Base-by-base conservation (phyloP, 1,140 invertebrate species). In the Oppia nitens region DNA sequence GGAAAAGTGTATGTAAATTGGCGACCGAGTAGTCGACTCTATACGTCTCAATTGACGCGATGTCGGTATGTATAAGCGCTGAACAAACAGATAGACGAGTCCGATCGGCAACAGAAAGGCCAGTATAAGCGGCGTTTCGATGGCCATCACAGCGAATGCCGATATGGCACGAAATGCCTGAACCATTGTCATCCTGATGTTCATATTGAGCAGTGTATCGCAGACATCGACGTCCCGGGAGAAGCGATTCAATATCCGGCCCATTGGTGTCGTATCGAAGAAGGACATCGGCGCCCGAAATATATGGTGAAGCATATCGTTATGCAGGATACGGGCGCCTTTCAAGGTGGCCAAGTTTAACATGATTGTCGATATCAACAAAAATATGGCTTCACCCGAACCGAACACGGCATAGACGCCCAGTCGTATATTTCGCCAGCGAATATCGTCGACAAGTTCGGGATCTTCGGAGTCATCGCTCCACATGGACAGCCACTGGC, bases 381-480 rank as follows among this genome's bases (percentile, higher is more conserved):
- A 6, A 47, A 27, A 62, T 17, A 62, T 20, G 6, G 27, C 51
- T 83, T 93, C 88, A 53, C 83, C 83, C 54, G 86, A 69, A 62
- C 89, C 89, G 53, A 93, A 78, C 26, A 78, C 85, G 60, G 84
- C 86, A 70, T 94, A 94, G n/a, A 92, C 83, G 62, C 84, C 85
- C 48, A 94, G 76, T 69, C 90, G 90, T 70, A 86, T 75, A 69
- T 91, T 80, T 62, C 84, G 72, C 66, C 64, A 75, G 76, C 23
- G 63, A 17, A 71, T 78, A 67, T 82, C 70, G 6, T 53, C 40
- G 9, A 11, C 20, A 21, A 27, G 26, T 4, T 21, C 29, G 12
- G 63, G 60, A 20, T 56, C 21, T n/a, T 23, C n/a, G 17, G 14
- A 14, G 12, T 72, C 67, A 53, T 73, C 68, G 29, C 70, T 71